Conservation (phyloP, 1,140 invertebrate species). For the Apocrypta bakeri region DNA sequence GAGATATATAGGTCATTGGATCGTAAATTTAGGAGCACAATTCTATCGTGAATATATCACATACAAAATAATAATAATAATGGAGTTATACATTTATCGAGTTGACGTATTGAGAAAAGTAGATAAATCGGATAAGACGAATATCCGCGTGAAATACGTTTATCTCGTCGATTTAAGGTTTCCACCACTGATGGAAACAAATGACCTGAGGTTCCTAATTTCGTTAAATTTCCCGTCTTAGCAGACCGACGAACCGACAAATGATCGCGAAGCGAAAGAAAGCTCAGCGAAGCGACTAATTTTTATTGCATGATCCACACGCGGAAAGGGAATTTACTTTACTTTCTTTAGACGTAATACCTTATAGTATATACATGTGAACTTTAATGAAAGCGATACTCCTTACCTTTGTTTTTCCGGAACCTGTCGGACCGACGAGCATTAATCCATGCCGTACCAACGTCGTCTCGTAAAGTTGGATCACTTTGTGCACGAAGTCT, state of each 20-base stretch:
- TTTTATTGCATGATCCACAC: background rate
- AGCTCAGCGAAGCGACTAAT: background rate
- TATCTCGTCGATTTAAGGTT: background rate
- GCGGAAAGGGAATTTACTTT: background rate
- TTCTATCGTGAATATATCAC: too few species aligned
- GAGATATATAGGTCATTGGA: too few species aligned
- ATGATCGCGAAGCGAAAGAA: background rate
- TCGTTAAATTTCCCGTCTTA: background rate
- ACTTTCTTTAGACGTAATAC: background rate
- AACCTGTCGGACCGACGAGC: constrained; percentile 86
- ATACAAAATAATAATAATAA: too few species aligned
- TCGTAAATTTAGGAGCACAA: too few species aligned
- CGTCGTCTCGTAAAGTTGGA: constrained; percentile 88
- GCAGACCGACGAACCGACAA: background rate
- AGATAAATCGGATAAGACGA: background rate
- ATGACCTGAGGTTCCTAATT: background rate
- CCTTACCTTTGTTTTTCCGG: constrained; percentile 82
- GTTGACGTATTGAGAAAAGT: background rate
- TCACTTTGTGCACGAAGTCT: constrained; percentile 85
- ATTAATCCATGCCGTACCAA: constrained; percentile 88
- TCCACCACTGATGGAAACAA: constrained; percentile 7
- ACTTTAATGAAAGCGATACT: background rate
- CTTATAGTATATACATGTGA: background rate
- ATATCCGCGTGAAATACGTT: background rate
- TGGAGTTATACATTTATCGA: background rate